Conservation (phyloP, 2,888 invertebrate species). For the Trachelus tabidus region DNA sequence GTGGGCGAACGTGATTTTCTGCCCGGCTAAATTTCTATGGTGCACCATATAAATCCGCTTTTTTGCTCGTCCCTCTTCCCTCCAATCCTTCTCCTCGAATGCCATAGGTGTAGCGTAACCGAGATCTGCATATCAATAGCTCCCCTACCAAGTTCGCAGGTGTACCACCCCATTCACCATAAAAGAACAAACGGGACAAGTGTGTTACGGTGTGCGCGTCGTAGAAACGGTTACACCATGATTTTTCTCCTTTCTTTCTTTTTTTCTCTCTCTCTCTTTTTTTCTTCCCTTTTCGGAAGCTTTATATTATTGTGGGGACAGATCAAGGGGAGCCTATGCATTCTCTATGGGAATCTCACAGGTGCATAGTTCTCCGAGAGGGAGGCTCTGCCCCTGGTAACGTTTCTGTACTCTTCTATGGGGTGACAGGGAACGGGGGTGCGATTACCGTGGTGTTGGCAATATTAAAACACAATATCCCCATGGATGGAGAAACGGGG, state of each 20-base stretch:
- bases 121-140: slow-evolving; percentile 61
- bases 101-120: slow-evolving; percentile 58
- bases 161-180: slow-evolving; percentile 58
- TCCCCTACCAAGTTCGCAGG: slow-evolving; percentile 60
- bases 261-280: slow-evolving; percentile 36
- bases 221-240: slow-evolving; percentile 62
- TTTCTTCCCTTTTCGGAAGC: slow-evolving; percentile 28
- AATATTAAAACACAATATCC: slow-evolving; percentile 62
- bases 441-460: slow-evolving; percentile 36
- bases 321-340: slow-evolving; percentile 35
- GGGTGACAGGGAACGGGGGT: slow-evolving; percentile 17
- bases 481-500: slow-evolving; percentile 18
- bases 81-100: slow-evolving; percentile 45
- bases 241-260: slow-evolving; percentile 45
- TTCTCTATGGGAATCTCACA: slow-evolving; percentile 64
- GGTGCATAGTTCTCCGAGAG: slow-evolving; percentile 61
- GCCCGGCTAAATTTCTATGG: slow-evolving; percentile 10
- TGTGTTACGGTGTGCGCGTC: slow-evolving; percentile 50
- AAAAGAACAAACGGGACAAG: slow-evolving; percentile 55
- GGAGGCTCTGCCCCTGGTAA: slow-evolving; percentile 42
- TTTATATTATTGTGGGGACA: slow-evolving; percentile 49
- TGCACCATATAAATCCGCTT: slow-evolving; percentile 16
- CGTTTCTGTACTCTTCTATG: slow-evolving; percentile 29
- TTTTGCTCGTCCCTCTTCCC: slow-evolving; percentile 13
- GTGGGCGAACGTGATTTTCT: slow-evolving; percentile 8